Evolutionary conservation across 1,140 invertebrate species (phyloP), one percentile per base, ranked within the genome.

Genomic region (Nephila pilipes): DNA sequence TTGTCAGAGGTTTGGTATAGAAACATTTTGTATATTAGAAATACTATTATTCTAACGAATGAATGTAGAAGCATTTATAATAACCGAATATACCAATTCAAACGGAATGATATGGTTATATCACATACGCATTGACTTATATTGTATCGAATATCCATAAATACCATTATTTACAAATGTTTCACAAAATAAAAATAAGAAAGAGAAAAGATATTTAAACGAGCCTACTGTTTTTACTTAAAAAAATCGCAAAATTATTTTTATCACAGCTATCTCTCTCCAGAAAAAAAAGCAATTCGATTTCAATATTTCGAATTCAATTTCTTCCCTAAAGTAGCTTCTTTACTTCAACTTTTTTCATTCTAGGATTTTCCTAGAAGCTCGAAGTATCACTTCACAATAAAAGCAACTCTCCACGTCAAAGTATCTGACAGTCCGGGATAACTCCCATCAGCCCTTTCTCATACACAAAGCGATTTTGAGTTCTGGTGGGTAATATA

Each of bases 311-410:
- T 54, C 22, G 38, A 81, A 81, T 81, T 81, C 80, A 54, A 81
- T 81, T 81, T 81, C 80, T 46, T 46, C 46, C 10, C 80, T 46
- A 29, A 81, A 81, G 46, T 54, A 46, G 46, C 38, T 81, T 81
- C 46, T 46, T 80, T 46, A 80, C 38, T 80, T 36, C n/a, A n/a
- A 36, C 63, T 25, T 69, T 29, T 69, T 38, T 46, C 36, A 14
- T n/a, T 25, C 36, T 32, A 36, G 32, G 20, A 22, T 54, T 20
- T 14, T 46, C 12, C 22, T 22, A 36, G 60, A 54, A 60, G 60
- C 36, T 87, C 57, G 29, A 60, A 60, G 58, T 87, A 87, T 87
- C 85, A 63, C 85, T 60, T 60, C 54, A 87, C 85, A 87, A 87
- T 87, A 87, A 87, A 85, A 87, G 57, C 85, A 38, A 29, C 36